Conservation (phyloP, 2,797 vertebrate species). For the Petrocephalus schoutedeni region DNA sequence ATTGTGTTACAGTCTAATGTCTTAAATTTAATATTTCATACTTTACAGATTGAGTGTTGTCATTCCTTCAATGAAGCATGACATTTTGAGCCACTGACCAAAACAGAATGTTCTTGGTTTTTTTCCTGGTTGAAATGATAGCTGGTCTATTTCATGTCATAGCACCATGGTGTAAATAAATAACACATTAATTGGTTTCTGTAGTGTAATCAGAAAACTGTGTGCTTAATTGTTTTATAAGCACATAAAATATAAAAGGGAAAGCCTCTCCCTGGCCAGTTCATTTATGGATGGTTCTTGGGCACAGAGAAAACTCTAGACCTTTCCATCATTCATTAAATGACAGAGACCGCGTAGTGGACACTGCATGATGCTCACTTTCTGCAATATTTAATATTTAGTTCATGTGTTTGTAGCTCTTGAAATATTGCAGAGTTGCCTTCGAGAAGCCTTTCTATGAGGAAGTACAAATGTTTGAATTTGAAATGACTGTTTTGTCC, state of each 20-base stretch:
- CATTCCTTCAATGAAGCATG: background rate
- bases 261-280: background rate
- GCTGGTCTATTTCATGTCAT: background rate
- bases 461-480: background rate
- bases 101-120: background rate
- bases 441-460: background rate
- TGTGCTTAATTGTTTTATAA: background rate
- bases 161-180: background rate
- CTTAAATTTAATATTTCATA: background rate
- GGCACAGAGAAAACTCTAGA: background rate
- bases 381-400: background rate
- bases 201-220: background rate
- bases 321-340: background rate
- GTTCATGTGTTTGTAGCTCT: background rate
- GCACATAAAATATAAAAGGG: background rate
- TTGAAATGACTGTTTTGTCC: background rate
- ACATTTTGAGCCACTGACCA: background rate
- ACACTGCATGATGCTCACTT: background rate
- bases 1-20: background rate
- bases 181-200: background rate
- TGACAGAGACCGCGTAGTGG: background rate
- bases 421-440: background rate
- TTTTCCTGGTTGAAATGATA: background rate
- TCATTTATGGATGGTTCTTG: background rate
- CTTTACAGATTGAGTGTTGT: background rate